These are phyloP conservation scores for Monochamus alternatus DNA, from an alignment of 2,888 invertebrate genomes.

Conservation along the genomic window DNA sequence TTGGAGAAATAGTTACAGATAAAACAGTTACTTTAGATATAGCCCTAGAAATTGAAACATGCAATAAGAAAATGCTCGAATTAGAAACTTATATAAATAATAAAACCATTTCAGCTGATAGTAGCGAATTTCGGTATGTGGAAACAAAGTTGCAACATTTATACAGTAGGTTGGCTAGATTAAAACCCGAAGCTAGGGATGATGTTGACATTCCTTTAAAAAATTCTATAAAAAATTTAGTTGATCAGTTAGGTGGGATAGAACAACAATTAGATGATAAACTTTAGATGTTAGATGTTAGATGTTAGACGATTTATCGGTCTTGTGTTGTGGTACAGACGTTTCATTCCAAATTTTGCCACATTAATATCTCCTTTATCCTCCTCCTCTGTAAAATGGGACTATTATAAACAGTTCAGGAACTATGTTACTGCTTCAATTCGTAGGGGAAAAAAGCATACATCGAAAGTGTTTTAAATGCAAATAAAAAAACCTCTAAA, in stretches of 20 bases:
- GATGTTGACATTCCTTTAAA: not conserved
- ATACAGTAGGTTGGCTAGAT: not conserved
- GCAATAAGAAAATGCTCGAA: not conserved
- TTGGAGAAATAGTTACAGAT: not conserved
- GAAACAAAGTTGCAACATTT: not conserved
- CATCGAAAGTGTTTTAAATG: too few species aligned
- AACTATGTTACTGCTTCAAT: too few species aligned
- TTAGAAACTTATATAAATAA: not conserved
- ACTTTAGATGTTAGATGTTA: too few species aligned
- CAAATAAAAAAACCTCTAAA: too few species aligned
- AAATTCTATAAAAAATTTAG: not conserved
- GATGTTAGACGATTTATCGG: constrained; percentile 31
- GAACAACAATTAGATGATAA: constrained; percentile 5
- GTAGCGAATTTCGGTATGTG: not conserved
- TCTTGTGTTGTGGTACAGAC: constrained; percentile 35
- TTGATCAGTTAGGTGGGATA: not conserved
- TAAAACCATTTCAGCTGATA: not conserved
- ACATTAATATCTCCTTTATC: constrained; percentile 23
- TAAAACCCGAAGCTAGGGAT: not conserved
- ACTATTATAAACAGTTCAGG: too few species aligned
- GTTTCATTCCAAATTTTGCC: constrained; percentile 37
- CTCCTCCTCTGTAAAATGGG: too few species aligned
- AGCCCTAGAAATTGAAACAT: not conserved
- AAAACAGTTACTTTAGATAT: not conserved
- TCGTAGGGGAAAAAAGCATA: too few species aligned